Percentiles rank a stretch among this genome's conserved stretches.
Evolutionary conservation across 2,113 vertebrate genomes (phyloP).

Genomic region (Tretioscincus oriximinensis): DNA sequence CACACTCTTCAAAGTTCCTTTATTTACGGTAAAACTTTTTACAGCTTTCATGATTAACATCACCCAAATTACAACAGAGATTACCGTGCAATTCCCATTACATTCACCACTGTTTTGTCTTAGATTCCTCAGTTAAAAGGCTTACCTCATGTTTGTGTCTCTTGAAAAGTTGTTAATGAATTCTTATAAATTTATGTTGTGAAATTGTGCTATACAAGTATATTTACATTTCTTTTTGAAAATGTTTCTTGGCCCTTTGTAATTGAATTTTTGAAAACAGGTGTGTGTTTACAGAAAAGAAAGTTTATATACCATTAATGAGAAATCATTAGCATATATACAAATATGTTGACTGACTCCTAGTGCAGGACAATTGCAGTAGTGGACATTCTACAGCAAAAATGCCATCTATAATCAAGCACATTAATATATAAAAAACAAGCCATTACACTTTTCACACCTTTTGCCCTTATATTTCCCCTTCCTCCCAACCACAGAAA

Average conservation of each 20-base stretch:
- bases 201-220: conserved; percentile 47
- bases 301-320: conserved; percentile 50
- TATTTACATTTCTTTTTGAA: conserved; percentile 61
- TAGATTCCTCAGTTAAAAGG: conserved; percentile 8
- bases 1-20: conserved; percentile 42
- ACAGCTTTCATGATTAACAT: conserved; percentile 45
- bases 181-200: conserved; percentile 55
- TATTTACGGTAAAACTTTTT: conserved; percentile 49
- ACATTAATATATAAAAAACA: conserved; percentile 21
- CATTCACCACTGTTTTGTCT: neutral
- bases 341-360: conserved; percentile 31
- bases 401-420: conserved; percentile 16
- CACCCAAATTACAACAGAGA: conserved; percentile 21
- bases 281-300: conserved; percentile 23
- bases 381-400: conserved; percentile 34
- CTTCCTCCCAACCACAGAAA: conserved; percentile 10
- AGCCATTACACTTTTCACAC: accelerated
- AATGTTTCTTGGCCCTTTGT: conserved; percentile 29
- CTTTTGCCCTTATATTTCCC: neutral
- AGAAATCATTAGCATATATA: conserved; percentile 45
- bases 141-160: conserved; percentile 11
- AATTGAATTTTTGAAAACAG: conserved; percentile 46
- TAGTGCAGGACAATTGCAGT: conserved; percentile 37
- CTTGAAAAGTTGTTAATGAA: conserved; percentile 27
- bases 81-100: neutral